Evolutionary conservation across 2,113 vertebrate species (phyloP), one percentile per base, ranked within the genome.

Genomic region (Forbesichthys agassizii): DNA sequence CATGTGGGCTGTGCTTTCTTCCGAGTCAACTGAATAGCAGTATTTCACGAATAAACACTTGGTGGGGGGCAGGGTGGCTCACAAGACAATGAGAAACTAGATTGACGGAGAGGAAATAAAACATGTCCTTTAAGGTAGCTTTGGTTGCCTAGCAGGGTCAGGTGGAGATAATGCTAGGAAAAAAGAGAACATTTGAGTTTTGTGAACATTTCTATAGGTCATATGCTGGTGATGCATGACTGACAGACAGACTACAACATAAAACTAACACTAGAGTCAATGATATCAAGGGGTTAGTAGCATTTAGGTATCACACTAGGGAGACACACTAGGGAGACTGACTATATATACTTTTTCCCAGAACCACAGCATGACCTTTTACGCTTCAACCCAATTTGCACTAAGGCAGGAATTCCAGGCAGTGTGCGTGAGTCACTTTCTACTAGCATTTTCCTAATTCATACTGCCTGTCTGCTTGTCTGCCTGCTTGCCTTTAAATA

Each of bases 371-470:
- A 77, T 61, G 66, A 80, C 66, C 75, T 80, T 84, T 70, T 60
- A 73, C 72, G 83, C 67, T 88, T 78, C 54, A 54, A 64, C 83
- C 74, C 77, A 84, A 77, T 85, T 83, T 88, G 70, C 51, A 58
- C 47, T 65, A 56, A 42, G 68, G 81, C 85, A 86, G 91, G 88
- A 91, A 92, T 89, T 93, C 92, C 89, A 85, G 82, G 77, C 75
- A 84, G 77, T 68, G 75, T 81, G 84, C 46, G 67, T 91, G 89
- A 92, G 84, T 92, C 88, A 90, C 67, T 72, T 77, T 75, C 80
- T 82, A 87, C 84, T 86, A 87, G 82, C 71, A 86, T 89, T 92
- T 90, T 91, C 86, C 90, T 82, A 90, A 84, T 86, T 84, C 82
- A 85, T 74, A 57, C 67, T 71, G 66, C 55, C 36, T 42, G 4